phyloP scores from a whole-genome alignment of 2,888 invertebrate species.

The Tribolium freemani region DNA sequence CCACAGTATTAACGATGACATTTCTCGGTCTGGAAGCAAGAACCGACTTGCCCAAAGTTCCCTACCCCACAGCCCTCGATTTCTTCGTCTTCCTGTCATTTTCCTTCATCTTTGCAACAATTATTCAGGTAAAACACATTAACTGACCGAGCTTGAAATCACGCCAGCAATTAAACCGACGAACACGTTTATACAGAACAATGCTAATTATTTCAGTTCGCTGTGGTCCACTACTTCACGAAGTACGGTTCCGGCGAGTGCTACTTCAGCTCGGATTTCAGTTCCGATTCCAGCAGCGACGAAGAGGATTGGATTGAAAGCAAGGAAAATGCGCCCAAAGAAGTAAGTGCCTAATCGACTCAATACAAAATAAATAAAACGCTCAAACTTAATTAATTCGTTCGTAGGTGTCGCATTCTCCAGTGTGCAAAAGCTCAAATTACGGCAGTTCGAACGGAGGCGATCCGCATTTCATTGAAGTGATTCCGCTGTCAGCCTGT shows the following conservation, averaged over 20 bases:
- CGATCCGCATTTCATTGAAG: conserved; percentile 70
- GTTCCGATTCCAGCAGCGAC: conserved; percentile 73
- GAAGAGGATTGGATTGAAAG: conserved; percentile 67
- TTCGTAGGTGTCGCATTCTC: conserved; percentile 10
- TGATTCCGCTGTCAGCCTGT: conserved; percentile 76
- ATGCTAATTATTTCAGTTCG: conserved; percentile 71
- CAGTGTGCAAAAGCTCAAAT: conserved; percentile 32
- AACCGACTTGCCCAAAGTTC: conserved; percentile 86
- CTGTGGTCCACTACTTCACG: conserved; percentile 89
- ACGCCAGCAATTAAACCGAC: conserved; percentile 22
- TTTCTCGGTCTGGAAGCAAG: conserved; percentile 85
- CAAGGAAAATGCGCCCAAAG: conserved; percentile 15
- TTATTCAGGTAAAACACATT: conserved; percentile 73
- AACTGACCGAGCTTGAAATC: conserved; percentile 17
- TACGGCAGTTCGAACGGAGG: conserved; percentile 41
- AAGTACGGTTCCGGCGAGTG: conserved; percentile 86
- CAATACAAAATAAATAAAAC: neutral
- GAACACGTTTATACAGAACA: conserved; percentile 40
- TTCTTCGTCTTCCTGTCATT: conserved; percentile 87
- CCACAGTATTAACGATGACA: conserved; percentile 88
- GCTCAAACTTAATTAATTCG: neutral
- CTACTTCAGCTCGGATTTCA: conserved; percentile 78
- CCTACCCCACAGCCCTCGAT: conserved; percentile 89
- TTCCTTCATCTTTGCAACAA: conserved; percentile 84
- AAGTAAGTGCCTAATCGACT: conserved; percentile 16